Base-by-base conservation (phyloP, 2,113 vertebrate species). In the Nipponia nippon region DNA sequence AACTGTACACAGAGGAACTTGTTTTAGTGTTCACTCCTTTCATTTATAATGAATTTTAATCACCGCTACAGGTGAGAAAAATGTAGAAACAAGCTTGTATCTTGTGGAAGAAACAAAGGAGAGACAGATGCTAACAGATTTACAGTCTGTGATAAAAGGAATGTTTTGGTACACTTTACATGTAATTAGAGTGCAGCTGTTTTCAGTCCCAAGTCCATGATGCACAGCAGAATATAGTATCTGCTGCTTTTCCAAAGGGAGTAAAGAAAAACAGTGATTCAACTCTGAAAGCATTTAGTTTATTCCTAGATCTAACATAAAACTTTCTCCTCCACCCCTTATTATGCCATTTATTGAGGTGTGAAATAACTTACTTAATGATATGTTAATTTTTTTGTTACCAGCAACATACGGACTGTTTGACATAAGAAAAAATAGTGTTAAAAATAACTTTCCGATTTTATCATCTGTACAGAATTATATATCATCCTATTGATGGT, bases 141-240 rank as follows among this genome's bases (percentile, higher is more conserved):
- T 98, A 97, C 98, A 98, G 98, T 97, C 98, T 98, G 98, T 98
- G 98, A 98, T 99, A 98, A 98, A 98, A 98, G 98, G 98, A 98
- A 98, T 98, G 98, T 98, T 98, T 98, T 98, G 98, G 98, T 99
- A 98, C 98, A 98, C 98, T 98, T 99, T 98, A 98, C 98, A 98
- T 98, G 99, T 98, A 99, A 99, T 99, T 99, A 99, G 98, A 98
- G 97, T 98, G 95, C 98, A 99, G 98, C 98, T 99, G 98, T 98
- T 98, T 98, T 95, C 95, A 97, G 97, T 98, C 98, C 98, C 97
- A 96, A 97, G 98, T 98, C 98, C 97, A 97, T 96, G 98, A 97
- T 97, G 97, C 90, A 95, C 97, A 97, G 96, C 97, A 96, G 97
- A 98, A 96, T 97, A 97, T 98, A 97, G 98, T 98, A 98, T 98